A percentile compares a stretch with the other conserved stretches of the same genome.
These are phyloP conservation scores for Eupithecia pulchellata DNA, from an alignment of 2,888 invertebrate genomes.

Conservation along the genomic window DNA sequence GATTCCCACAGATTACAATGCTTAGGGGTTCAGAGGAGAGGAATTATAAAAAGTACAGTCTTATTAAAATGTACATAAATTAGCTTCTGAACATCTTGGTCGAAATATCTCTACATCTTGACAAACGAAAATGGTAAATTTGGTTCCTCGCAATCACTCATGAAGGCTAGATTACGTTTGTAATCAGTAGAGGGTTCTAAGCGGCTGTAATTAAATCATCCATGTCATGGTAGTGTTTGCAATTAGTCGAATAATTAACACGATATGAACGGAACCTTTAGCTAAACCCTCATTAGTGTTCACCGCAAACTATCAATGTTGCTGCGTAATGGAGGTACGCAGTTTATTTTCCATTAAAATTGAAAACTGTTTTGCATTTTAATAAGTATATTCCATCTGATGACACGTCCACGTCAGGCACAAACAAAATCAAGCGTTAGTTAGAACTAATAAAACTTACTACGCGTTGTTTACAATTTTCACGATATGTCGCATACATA, in stretches of 20 bases:
- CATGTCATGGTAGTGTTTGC: constrained; percentile 3
- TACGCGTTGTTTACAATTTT: constrained; percentile 37
- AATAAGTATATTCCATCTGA: background rate
- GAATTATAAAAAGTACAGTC: constrained; percentile 28
- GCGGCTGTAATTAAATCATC: background rate
- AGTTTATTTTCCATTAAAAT: constrained; percentile 16
- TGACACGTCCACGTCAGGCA: constrained; percentile 14
- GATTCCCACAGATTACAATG: constrained; percentile 41
- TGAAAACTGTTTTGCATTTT: background rate
- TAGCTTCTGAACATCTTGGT: constrained; percentile 4
- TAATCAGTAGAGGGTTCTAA: background rate
- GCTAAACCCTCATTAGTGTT: constrained; percentile 22
- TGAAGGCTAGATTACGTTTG: background rate
- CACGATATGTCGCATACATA: constrained; percentile 37
- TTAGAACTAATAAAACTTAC: constrained; percentile 34
- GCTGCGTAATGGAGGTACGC: constrained; percentile 4
- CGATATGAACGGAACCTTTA: constrained; percentile 12
- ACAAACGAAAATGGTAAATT: background rate
- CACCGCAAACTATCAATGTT: constrained; percentile 13
- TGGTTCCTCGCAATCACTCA: constrained; percentile 6
- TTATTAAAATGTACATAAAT: constrained; percentile 23
- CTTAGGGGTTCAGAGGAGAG: constrained; percentile 36
- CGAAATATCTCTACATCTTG: background rate
- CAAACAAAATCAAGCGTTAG: constrained; percentile 15
- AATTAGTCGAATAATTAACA: constrained; percentile 20